Conservation (phyloP, 2,888 invertebrate genomes). For the Calephelis perditalis region DNA sequence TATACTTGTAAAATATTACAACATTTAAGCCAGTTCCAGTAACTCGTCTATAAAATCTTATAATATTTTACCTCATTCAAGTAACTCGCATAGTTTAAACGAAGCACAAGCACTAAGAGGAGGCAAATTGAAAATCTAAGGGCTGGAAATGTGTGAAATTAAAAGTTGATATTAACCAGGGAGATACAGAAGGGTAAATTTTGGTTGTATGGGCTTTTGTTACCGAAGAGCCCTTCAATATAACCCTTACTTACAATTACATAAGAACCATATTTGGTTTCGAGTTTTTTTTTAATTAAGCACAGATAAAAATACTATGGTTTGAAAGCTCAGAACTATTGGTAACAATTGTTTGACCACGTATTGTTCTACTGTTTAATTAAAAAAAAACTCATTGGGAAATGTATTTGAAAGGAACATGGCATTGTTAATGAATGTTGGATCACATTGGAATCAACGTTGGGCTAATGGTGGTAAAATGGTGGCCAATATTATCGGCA, state of each 20-base stretch:
- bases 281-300: slow-evolving; percentile 18
- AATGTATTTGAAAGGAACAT: slow-evolving; percentile 6
- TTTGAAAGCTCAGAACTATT: slow-evolving; percentile 18
- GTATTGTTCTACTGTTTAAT: slow-evolving; percentile 16
- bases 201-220: slow-evolving; percentile 14
- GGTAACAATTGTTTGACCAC: slow-evolving; percentile 18
- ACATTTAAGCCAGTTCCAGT: too few relatives aligned
- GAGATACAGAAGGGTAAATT: slow-evolving; percentile 19
- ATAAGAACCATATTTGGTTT: slow-evolving; percentile 15
- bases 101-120: slow-evolving; percentile 22
- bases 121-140: slow-evolving; percentile 30
- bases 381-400: slow-evolving; percentile 13
- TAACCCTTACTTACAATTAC: slow-evolving; percentile 3
- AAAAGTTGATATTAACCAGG: slow-evolving; percentile 23
- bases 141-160: slow-evolving; percentile 32
- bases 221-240: slow-evolving; percentile 8
- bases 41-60: too few relatives aligned
- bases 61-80: background rate
- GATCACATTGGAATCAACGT: background rate
- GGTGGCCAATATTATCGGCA: too few relatives aligned
- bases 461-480: background rate
- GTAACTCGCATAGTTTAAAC: slow-evolving; percentile 14
- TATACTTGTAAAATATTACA: too few relatives aligned
- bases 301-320: slow-evolving; percentile 15
- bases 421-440: background rate